A percentile compares a stretch with the other conserved stretches of the same genome.
Evolutionary conservation across 2,113 vertebrate genomes (phyloP).

Genomic region (Atrichornis clamosus): DNA sequence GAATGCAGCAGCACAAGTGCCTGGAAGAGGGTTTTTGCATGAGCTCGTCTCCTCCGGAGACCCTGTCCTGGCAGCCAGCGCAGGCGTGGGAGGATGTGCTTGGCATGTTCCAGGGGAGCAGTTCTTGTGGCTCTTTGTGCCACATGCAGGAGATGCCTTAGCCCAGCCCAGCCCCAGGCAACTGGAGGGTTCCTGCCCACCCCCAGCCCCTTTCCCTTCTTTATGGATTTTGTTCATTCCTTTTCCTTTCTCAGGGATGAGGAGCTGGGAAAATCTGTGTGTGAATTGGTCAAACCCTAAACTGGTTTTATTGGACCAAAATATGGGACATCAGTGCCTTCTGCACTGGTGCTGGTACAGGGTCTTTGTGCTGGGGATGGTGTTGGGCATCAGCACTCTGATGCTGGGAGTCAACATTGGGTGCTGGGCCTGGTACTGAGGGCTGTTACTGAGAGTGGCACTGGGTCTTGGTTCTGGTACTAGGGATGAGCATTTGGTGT

Average conservation of each 20-base stretch:
- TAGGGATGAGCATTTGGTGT: neutral
- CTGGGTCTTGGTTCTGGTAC: neutral
- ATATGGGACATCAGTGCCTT: neutral
- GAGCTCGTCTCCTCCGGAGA: neutral
- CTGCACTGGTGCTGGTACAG: neutral
- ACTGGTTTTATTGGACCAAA: neutral
- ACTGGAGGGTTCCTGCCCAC: neutral
- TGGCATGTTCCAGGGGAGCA: accelerated
- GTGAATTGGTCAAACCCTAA: neutral
- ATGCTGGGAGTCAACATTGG: neutral
- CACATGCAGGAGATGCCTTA: accelerated
- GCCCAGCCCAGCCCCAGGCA: accelerated
- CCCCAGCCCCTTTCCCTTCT: neutral
- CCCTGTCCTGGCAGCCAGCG: accelerated
- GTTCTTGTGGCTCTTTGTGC: neutral
- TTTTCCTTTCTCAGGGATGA: neutral
- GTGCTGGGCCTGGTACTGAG: neutral
- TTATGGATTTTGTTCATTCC: neutral
- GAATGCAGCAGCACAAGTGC: neutral
- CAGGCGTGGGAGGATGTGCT: neutral
- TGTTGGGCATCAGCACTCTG: neutral
- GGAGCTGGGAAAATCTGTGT: neutral
- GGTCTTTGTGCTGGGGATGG: neutral
- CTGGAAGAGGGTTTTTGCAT: neutral
- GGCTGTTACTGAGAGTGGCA: neutral